These are phyloP conservation scores for Gortyna flavago DNA, from an alignment of 2,888 invertebrate genomes.

Conservation along the genomic window DNA sequence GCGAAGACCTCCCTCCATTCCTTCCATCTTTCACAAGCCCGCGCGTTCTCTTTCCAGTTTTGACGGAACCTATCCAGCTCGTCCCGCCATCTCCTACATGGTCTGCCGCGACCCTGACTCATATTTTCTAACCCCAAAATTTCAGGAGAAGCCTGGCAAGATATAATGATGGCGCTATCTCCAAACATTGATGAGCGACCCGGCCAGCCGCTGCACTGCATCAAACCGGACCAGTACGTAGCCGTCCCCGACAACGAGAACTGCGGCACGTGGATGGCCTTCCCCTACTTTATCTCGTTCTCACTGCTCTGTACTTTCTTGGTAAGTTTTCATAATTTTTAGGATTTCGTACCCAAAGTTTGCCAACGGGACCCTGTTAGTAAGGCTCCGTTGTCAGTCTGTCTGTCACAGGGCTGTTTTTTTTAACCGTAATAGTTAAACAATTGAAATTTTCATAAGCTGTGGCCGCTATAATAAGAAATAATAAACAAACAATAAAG, in stretches of 20 bases:
- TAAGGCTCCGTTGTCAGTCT: background rate
- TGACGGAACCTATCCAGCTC: background rate
- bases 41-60: too few species aligned
- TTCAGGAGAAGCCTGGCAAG: conserved; percentile 99
- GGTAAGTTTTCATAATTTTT: conserved; percentile 89
- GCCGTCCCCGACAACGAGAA: conserved; percentile 76
- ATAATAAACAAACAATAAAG: background rate
- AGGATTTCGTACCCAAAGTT: background rate
- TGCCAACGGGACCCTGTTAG: background rate
- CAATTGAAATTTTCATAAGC: background rate
- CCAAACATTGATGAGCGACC: conserved; percentile 79
- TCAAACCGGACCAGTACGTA: conserved; percentile 87
- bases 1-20: too few species aligned
- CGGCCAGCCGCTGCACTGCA: conserved; percentile 91
- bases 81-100: background rate
- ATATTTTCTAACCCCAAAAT: background rate
- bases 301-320: conserved; percentile 99
- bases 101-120: background rate
- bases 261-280: conserved; percentile 98
- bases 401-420: background rate
- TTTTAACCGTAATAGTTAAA: background rate
- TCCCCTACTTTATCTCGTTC: conserved; percentile 99
- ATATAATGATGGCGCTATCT: conserved; percentile 96
- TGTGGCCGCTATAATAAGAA: background rate
- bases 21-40: too few species aligned